Conservation (phyloP, 2,797 vertebrate genomes). For the Urosaurus nigricauda region DNA sequence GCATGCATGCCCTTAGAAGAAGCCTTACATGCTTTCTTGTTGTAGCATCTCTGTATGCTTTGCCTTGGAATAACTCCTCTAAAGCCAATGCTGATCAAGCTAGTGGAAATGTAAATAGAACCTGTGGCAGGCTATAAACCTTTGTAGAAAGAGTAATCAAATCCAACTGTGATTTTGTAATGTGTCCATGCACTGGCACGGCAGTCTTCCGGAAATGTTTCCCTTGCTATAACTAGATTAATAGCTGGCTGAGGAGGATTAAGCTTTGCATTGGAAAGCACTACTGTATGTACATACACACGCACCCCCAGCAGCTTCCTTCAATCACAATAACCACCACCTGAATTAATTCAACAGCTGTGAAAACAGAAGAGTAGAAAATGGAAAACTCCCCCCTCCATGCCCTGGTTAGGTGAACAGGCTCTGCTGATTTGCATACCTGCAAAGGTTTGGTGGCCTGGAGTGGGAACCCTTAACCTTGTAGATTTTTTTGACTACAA, state of each 20-base stretch:
- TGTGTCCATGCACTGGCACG: no score
- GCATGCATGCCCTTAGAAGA: not conserved
- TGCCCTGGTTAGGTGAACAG: no score
- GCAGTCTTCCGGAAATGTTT: not conserved
- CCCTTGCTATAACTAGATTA: not conserved
- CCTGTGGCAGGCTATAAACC: not conserved
- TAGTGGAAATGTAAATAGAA: not conserved
- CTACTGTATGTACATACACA: not conserved
- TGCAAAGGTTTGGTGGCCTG: no score
- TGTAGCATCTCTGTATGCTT: not conserved
- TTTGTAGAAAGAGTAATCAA: not conserved
- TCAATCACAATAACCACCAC: not conserved
- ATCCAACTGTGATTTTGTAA: not conserved
- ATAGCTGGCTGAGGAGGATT: not conserved
- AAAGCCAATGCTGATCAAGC: not conserved
- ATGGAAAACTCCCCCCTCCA: no score
- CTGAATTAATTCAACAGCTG: not conserved
- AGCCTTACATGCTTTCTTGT: not conserved
- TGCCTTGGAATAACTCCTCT: not conserved
- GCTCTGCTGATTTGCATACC: no score
- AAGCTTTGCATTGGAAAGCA: not conserved
- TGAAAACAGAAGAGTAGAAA: not conserved
- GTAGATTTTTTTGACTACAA: no score
- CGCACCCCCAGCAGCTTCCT: not conserved
- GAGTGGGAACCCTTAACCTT: no score